Evolutionary conservation across 2,888 invertebrate genomes (phyloP).

Genomic region (Morpho deidamia): DNA sequence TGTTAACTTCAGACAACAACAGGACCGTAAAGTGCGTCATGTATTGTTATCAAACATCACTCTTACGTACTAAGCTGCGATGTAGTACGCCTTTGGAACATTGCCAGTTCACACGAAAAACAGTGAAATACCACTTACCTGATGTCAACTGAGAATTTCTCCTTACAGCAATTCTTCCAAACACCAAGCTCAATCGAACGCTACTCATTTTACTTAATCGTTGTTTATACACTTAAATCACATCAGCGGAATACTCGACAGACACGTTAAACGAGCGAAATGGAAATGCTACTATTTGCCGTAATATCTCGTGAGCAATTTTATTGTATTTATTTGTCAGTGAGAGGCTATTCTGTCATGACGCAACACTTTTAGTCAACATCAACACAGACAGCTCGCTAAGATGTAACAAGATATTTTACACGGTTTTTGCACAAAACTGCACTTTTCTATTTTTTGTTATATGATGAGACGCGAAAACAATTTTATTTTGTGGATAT

Average conservation of each 20-base stretch:
- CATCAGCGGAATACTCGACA: slow-evolving; percentile 54
- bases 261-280: slow-evolving; percentile 44
- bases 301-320: slow-evolving; percentile 45
- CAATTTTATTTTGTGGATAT: slow-evolving; percentile 64
- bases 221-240: slow-evolving; percentile 42
- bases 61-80: slow-evolving; percentile 30
- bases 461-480: slow-evolving; percentile 51
- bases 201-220: slow-evolving; percentile 62
- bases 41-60: slow-evolving; percentile 65
- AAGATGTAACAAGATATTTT: slow-evolving; percentile 37
- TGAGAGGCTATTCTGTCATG: slow-evolving; percentile 74
- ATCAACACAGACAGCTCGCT: slow-evolving; percentile 58
- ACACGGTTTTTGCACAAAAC: slow-evolving; percentile 60
- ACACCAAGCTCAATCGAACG: slow-evolving; percentile 69
- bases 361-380: slow-evolving; percentile 76
- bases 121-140: slow-evolving; percentile 55
- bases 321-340: slow-evolving; percentile 77
- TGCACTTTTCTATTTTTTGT: slow-evolving; percentile 64
- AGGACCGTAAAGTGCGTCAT: slow-evolving; percentile 28
- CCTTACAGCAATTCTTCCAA: slow-evolving; percentile 68
- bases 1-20: neutral
- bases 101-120: slow-evolving; percentile 53
- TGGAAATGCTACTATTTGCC: slow-evolving; percentile 45
- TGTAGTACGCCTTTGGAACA: slow-evolving; percentile 43
- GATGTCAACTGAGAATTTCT: slow-evolving; percentile 67